phyloP scores from a whole-genome alignment of 2,113 vertebrate genomes.

The Sakesphorus luctuosus region DNA sequence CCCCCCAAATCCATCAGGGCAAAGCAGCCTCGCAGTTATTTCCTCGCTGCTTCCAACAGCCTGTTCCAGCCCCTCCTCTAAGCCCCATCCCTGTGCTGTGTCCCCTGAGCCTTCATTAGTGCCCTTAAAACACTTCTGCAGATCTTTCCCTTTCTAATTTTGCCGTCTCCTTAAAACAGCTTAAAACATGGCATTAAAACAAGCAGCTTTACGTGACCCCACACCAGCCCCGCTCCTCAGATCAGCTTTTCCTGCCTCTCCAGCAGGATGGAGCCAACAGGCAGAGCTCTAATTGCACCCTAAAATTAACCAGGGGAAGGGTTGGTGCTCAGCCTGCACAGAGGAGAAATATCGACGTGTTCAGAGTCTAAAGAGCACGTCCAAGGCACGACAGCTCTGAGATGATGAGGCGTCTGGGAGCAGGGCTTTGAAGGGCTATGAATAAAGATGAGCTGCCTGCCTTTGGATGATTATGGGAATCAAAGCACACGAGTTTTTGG shows the following conservation, averaged over 20 bases:
- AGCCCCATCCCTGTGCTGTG: background rate
- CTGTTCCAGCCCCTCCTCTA: background rate
- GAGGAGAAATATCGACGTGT: background rate
- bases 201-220: rapidly evolving
- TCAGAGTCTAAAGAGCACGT: background rate
- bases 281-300: background rate
- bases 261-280: background rate
- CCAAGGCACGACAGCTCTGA: background rate
- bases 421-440: slow-evolving; percentile 3
- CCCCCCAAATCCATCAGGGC: background rate
- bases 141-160: background rate
- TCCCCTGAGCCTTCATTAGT: background rate
- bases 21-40: background rate
- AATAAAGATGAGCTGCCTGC: slow-evolving; percentile 66
- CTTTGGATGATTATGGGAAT: slow-evolving; percentile 31
- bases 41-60: rapidly evolving
- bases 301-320: background rate
- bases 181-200: background rate
- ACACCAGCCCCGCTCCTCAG: background rate
- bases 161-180: background rate
- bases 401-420: background rate
- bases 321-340: rapidly evolving
- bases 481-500: background rate
- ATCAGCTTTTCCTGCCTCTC: background rate
- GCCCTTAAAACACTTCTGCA: background rate